phyloP scores from a whole-genome alignment of 2,113 vertebrate species.

The Seriola quinqueradiata region DNA sequence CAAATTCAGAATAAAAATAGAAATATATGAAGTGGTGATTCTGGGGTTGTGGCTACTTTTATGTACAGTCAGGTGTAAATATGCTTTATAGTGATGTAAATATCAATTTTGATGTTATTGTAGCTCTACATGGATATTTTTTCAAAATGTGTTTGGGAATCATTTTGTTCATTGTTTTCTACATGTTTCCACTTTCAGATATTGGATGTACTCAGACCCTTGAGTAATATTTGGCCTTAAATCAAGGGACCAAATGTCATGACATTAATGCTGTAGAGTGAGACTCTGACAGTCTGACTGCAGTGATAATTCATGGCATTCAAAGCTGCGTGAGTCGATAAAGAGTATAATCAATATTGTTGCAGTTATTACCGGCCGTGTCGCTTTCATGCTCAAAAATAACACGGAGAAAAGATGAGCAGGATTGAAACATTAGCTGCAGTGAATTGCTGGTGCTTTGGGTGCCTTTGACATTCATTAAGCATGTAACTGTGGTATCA shows the following conservation, averaged over 20 bases:
- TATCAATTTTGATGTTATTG: background rate
- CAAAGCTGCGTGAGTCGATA: background rate
- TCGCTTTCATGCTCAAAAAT: conserved; percentile 2
- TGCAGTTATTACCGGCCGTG: conserved; percentile 11
- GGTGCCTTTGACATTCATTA: conserved; percentile 34
- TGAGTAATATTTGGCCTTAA: conserved; percentile 1
- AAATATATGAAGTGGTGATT: background rate
- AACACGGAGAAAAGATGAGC: conserved; percentile 22
- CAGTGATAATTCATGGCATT: background rate
- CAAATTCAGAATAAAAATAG: background rate
- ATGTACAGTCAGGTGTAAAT: background rate
- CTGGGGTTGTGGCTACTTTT: background rate
- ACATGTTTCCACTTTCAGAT: background rate
- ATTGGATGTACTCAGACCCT: background rate
- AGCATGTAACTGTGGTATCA: conserved; percentile 28
- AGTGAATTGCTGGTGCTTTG: background rate
- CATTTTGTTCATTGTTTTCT: background rate
- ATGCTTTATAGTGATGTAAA: background rate
- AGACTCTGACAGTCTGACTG: conserved; percentile 9
- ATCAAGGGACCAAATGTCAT: conserved; percentile 33
- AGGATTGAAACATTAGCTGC: conserved; percentile 18
- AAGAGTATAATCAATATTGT: conserved; percentile 29
- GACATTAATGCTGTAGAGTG: conserved; percentile 24
- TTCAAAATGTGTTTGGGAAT: conserved; percentile 2
- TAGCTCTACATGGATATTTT: background rate